Percentiles rank a stretch among this genome's conserved stretches.
Evolutionary conservation across 2,797 vertebrate genomes (phyloP).

Genomic region (Mus spretus): DNA sequence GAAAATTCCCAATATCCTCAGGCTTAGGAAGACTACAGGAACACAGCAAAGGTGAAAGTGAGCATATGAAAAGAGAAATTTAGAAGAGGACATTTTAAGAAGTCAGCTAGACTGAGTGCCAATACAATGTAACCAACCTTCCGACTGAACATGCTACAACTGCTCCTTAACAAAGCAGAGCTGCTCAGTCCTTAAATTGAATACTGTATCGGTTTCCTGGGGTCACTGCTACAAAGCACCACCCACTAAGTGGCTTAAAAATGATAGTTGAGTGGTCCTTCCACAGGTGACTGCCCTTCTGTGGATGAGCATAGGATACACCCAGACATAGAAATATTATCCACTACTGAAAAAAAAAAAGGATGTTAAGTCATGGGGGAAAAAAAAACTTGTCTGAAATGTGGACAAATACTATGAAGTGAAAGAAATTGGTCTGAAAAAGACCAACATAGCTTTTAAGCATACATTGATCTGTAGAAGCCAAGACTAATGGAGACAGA

Average conservation of each 20-base stretch:
- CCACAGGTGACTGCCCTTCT: neutral
- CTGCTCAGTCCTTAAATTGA: neutral
- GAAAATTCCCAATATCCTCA: neutral
- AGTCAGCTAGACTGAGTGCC: neutral
- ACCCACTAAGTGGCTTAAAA: neutral
- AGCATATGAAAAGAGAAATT: neutral
- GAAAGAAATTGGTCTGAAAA: neutral
- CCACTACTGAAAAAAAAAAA: neutral
- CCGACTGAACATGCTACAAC: neutral
- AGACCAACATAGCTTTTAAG: neutral
- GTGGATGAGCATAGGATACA: neutral
- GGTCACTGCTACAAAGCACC: neutral
- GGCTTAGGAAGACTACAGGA: neutral
- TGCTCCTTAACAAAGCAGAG: constrained; percentile 16
- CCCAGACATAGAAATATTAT: neutral
- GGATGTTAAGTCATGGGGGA: neutral
- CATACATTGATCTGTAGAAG: neutral
- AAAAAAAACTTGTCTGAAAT: neutral
- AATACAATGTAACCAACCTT: neutral
- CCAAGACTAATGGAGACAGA: neutral
- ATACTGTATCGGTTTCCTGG: neutral
- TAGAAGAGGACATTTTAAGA: neutral
- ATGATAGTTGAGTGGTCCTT: neutral
- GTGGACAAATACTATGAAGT: neutral
- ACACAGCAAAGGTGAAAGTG: neutral